These are phyloP conservation scores for Mixornis gularis DNA, from an alignment of 2,113 vertebrate genomes.

Conservation along the genomic window DNA sequence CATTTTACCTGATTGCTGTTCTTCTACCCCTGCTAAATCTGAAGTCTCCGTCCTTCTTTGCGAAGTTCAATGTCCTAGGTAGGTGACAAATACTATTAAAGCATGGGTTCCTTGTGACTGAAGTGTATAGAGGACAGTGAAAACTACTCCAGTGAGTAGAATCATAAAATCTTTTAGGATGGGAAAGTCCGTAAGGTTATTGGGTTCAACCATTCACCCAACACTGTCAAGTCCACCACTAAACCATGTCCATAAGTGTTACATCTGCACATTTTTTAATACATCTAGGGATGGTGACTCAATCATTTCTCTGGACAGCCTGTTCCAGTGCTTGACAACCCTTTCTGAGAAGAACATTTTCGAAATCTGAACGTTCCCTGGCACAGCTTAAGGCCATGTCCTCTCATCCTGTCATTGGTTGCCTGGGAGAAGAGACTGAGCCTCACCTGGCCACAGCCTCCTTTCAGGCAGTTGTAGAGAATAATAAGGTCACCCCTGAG, in stretches of 20 bases:
- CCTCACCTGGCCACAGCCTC: not conserved
- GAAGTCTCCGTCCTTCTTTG: constrained; percentile 95
- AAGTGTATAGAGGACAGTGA: not conserved
- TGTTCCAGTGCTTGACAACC: not conserved
- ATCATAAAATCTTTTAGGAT: not conserved
- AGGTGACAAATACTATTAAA: constrained; percentile 22
- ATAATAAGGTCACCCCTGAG: not conserved
- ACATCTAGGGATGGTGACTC: not conserved
- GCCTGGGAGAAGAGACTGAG: not conserved
- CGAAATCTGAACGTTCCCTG: not conserved
- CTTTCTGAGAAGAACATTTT: not conserved
- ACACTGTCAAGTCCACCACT: not conserved
- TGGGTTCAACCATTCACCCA: rapidly evolving
- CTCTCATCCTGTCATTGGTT: not conserved
- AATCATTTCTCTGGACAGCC: not conserved
- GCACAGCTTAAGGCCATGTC: not conserved
- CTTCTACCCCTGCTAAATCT: constrained; percentile 92
- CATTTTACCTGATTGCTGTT: constrained; percentile 84
- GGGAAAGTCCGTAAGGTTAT: not conserved
- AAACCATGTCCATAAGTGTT: not conserved
- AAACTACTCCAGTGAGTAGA: not conserved
- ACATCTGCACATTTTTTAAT: not conserved
- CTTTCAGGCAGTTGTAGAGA: not conserved
- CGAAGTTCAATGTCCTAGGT: constrained; percentile 95
- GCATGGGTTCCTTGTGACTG: not conserved